These are phyloP conservation scores for Chrysolina oricalcia DNA, from an alignment of 2,888 invertebrate genomes.

Conservation along the genomic window DNA sequence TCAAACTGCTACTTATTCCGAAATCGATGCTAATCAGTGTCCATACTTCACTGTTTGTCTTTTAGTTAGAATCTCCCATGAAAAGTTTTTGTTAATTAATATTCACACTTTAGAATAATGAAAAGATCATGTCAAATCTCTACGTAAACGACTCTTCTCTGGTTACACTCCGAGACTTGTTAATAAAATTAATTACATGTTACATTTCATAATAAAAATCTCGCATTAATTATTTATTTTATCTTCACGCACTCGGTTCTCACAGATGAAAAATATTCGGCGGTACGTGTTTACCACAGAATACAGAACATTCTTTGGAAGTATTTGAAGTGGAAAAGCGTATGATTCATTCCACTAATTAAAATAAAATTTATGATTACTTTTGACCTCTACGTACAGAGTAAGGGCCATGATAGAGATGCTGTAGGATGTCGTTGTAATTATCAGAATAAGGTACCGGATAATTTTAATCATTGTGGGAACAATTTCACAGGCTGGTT, in stretches of 20 bases:
- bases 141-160: background rate
- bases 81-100: background rate
- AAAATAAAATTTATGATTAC: slow-evolving; percentile 12
- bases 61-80: no score
- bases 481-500: background rate
- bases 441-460: background rate
- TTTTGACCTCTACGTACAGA: background rate
- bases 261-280: slow-evolving; percentile 4
- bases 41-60: no score
- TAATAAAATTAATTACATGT: background rate
- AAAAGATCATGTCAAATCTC: background rate
- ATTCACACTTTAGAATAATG: background rate
- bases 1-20: no score
- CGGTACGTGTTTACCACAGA: background rate
- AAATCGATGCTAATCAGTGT: no score
- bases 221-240: background rate
- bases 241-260: background rate
- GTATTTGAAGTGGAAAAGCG: no score
- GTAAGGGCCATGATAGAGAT: background rate
- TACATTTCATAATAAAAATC: background rate
- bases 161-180: background rate
- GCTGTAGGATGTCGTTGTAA: background rate
- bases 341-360: background rate
- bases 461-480: background rate
- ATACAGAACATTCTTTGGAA: background rate